These are phyloP conservation scores for Pogonocherus hispidulus DNA, from an alignment of 2,888 invertebrate species.

Conservation along the genomic window DNA sequence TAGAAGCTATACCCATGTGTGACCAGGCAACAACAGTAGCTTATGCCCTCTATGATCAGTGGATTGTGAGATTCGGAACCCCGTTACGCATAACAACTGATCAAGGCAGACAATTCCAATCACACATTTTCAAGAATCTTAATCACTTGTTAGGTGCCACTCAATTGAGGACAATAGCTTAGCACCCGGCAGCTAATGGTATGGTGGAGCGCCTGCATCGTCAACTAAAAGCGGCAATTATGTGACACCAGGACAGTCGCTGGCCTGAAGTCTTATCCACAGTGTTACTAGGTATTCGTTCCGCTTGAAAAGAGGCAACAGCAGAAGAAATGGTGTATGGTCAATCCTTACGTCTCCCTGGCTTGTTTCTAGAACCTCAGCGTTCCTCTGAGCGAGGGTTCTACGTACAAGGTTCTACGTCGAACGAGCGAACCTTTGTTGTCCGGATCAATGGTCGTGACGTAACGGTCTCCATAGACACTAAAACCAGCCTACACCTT, in stretches of 20 bases:
- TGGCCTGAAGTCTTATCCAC: constrained; percentile 25
- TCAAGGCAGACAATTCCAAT: constrained; percentile 60
- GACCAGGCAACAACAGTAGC: constrained; percentile 51
- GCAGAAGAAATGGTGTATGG: constrained; percentile 28
- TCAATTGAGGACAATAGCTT: constrained; percentile 55
- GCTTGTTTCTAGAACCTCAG: not conserved
- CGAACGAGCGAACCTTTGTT: not conserved
- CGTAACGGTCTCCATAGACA: not conserved
- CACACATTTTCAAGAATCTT: constrained; percentile 50
- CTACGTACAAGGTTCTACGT: not conserved
- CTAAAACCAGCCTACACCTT: not conserved
- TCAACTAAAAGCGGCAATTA: constrained; percentile 46
- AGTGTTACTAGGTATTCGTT: constrained; percentile 27
- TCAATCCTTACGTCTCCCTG: not conserved
- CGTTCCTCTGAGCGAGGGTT: not conserved
- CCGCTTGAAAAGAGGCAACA: constrained; percentile 30
- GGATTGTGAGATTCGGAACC: constrained; percentile 66
- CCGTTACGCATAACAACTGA: constrained; percentile 60
- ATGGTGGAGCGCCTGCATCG: constrained; percentile 33
- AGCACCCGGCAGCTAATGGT: constrained; percentile 55
- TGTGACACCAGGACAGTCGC: constrained; percentile 18
- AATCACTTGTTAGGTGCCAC: constrained; percentile 47
- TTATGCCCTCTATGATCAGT: constrained; percentile 59
- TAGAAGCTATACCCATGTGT: constrained; percentile 37
- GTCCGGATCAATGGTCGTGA: constrained; percentile 1